These are phyloP conservation scores for Morone saxatilis DNA, from an alignment of 2,113 vertebrate species.

Conservation along the genomic window DNA sequence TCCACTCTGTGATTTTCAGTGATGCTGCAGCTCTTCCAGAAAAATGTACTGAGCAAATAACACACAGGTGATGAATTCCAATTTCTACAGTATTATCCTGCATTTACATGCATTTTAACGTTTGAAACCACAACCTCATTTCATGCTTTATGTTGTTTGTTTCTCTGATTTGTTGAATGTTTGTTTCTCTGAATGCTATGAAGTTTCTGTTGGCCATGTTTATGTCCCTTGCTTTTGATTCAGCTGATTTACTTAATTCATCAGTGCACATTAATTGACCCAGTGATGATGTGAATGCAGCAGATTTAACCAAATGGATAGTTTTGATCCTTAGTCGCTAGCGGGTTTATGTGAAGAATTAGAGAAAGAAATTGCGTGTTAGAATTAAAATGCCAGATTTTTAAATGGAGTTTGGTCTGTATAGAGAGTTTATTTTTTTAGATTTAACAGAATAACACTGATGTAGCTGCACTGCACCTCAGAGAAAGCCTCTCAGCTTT, in stretches of 20 bases:
- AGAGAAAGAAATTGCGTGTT: neutral
- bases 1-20: slow-evolving; percentile 8
- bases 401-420: too few relatives aligned
- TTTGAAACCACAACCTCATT: neutral
- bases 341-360: neutral
- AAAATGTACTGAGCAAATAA: neutral
- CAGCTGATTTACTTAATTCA: neutral
- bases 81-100: slow-evolving; percentile 10
- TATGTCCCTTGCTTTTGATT: neutral
- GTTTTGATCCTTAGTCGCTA: neutral
- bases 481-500: too few relatives aligned
- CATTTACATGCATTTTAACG: slow-evolving; percentile 1
- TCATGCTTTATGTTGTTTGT: neutral
- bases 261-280: neutral
- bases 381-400: too few relatives aligned
- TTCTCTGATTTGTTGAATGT: neutral
- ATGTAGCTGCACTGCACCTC: too few relatives aligned
- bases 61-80: neutral
- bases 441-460: too few relatives aligned
- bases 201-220: neutral
- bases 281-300: neutral
- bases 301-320: neutral
- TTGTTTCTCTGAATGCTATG: neutral
- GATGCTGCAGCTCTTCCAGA: neutral
- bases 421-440: too few relatives aligned